phyloP scores from a whole-genome alignment of 2,797 vertebrate genomes.

The Pelochelys cantorii region DNA sequence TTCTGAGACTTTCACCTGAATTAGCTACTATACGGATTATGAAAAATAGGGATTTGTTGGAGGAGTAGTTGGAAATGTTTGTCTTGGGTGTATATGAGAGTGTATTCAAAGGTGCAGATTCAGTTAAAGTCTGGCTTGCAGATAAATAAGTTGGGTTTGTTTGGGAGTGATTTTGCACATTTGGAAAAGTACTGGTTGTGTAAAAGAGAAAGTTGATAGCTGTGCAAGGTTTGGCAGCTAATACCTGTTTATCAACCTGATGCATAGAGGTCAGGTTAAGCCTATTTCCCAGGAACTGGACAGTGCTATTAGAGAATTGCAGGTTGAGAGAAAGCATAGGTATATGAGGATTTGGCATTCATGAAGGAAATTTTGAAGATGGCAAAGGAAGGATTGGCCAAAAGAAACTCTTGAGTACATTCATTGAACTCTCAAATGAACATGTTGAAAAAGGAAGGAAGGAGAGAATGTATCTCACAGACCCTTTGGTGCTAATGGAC shows the following conservation, averaged over 20 bases:
- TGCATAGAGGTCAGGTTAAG: neutral
- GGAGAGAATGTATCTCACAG: neutral
- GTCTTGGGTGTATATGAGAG: too few relatives aligned
- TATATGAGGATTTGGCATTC: slow-evolving; percentile 61
- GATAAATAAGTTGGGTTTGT: too few relatives aligned
- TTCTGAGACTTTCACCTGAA: too few relatives aligned
- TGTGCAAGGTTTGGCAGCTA: slow-evolving; percentile 39
- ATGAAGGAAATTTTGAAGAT: slow-evolving; percentile 46
- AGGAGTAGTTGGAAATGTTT: too few relatives aligned
- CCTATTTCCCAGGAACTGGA: slow-evolving; percentile 56
- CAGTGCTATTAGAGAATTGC: slow-evolving; percentile 23
- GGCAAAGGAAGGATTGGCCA: neutral
- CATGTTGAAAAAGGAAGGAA: neutral
- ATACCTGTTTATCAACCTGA: slow-evolving; percentile 42
- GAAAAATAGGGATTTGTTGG: too few relatives aligned
- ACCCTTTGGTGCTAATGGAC: too few relatives aligned
- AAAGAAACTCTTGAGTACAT: neutral
- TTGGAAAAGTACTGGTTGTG: neutral
- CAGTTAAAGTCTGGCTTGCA: too few relatives aligned
- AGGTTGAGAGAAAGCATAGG: slow-evolving; percentile 50
- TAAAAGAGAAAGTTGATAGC: neutral
- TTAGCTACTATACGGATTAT: too few relatives aligned
- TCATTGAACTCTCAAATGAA: neutral
- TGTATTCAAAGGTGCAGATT: too few relatives aligned
- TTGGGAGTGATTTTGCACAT: too few relatives aligned